These are phyloP conservation scores for Actinia tenebrosa DNA, from an alignment of 64 coral and sea anemone genomes.

Conservation along the genomic window DNA sequence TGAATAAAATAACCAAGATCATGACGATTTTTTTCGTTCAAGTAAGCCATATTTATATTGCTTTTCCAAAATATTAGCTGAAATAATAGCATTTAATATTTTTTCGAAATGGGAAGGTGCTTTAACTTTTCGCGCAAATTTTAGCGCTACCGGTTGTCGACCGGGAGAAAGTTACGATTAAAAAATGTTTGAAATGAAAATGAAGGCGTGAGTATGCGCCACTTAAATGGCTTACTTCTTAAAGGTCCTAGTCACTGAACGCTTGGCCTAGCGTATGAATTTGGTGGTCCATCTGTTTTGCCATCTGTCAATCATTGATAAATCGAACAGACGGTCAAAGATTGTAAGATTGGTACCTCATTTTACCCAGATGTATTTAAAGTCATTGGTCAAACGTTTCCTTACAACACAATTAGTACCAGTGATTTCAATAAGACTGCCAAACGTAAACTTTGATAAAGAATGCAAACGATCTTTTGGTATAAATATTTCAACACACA, in stretches of 20 bases:
- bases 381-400: neutral
- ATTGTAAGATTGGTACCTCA: neutral
- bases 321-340: neutral
- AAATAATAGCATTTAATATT: neutral
- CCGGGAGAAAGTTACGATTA: neutral
- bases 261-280: neutral
- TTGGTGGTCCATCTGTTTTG: neutral
- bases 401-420: neutral
- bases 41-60: neutral
- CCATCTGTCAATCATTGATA: neutral
- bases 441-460: neutral
- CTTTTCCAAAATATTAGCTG: neutral
- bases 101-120: neutral
- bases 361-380: neutral
- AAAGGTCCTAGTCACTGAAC: neutral
- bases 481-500: neutral
- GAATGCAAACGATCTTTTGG: neutral
- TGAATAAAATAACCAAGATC: neutral
- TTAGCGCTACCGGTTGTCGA: neutral
- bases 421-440: neutral
- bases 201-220: neutral
- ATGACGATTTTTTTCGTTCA: neutral
- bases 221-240: neutral
- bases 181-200: neutral
- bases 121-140: conserved; percentile 17